phyloP scores from a whole-genome alignment of 2,113 vertebrate genomes.

The Nipponia nippon region DNA sequence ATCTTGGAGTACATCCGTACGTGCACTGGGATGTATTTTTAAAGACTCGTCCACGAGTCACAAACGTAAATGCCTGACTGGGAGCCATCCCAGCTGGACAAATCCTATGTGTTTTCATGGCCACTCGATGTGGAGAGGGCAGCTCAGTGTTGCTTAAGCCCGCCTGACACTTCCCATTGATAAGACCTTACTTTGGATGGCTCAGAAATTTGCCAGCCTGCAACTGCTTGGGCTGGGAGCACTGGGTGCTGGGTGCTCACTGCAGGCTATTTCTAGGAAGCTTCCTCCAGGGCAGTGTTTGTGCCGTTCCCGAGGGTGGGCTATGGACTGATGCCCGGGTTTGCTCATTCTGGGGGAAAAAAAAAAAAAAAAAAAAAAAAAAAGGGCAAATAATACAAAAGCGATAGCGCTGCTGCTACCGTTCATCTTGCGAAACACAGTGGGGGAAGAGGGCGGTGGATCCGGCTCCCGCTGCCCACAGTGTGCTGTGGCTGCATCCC shows the following conservation, averaged over 20 bases:
- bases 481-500: not conserved
- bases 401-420: not conserved
- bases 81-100: constrained; percentile 16
- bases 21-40: constrained; percentile 20
- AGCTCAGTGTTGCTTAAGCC: not conserved
- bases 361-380: not conserved
- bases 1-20: not conserved
- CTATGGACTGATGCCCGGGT: accelerated
- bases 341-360: not conserved
- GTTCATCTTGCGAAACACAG: not conserved
- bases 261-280: not conserved
- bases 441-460: not conserved
- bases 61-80: not conserved
- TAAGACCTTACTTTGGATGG: not conserved
- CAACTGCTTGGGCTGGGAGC: not conserved
- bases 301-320: not conserved
- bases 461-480: not conserved
- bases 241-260: not conserved
- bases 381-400: not conserved
- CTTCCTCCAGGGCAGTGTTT: not conserved
- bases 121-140: not conserved
- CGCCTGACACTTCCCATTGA: not conserved
- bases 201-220: not conserved
- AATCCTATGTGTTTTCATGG: not conserved
- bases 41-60: not conserved